Conservation (phyloP, 2,888 invertebrate genomes). For the Chloroclysta siterata region DNA sequence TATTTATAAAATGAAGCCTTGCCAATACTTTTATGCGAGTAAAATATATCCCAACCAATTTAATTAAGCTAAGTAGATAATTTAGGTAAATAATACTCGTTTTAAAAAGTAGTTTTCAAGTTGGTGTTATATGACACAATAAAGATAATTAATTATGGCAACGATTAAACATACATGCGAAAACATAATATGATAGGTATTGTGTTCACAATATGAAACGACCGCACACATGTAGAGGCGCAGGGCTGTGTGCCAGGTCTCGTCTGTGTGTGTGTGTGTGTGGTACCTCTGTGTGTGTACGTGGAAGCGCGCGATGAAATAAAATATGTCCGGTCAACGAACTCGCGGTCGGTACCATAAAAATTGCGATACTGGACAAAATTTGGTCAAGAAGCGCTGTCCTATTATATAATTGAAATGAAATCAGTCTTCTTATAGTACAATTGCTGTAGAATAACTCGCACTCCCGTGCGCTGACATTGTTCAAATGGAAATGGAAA, state of each 20-base stretch:
- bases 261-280: conserved; percentile 70
- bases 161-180: conserved; percentile 63
- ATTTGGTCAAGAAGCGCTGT: conserved; percentile 69
- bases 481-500: conserved; percentile 42
- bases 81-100: conserved; percentile 6
- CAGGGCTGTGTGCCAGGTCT: conserved; percentile 65
- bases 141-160: conserved; percentile 66
- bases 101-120: conserved; percentile 47
- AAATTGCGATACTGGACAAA: conserved; percentile 83
- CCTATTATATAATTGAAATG: conserved; percentile 17
- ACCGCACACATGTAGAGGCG: conserved; percentile 73
- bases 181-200: conserved; percentile 61
- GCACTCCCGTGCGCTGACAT: conserved; percentile 38
- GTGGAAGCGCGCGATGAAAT: conserved; percentile 85
- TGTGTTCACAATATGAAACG: conserved; percentile 73
- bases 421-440: not conserved
- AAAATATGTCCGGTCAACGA: conserved; percentile 85
- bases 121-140: conserved; percentile 53
- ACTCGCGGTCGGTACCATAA: conserved; percentile 82
- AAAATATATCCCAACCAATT: not conserved
- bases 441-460: not conserved
- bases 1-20: conserved; percentile 17
- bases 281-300: conserved; percentile 75
- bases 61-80: not conserved
- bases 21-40: not conserved